Conservation (phyloP, 2,888 invertebrate species). For the Eremobia ochroleuca region DNA sequence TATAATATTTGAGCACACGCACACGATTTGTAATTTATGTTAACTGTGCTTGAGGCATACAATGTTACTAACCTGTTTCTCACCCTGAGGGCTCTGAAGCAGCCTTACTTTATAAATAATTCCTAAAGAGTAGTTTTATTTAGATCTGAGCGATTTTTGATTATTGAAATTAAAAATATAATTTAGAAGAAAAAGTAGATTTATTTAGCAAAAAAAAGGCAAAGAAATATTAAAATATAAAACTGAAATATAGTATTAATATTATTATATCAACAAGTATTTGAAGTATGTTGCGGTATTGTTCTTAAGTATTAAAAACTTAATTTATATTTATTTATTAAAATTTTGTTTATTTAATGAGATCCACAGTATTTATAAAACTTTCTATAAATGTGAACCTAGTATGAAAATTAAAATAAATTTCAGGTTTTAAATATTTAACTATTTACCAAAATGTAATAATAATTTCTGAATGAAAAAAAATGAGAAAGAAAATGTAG, state of each 20-base stretch:
- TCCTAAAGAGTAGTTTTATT: slow-evolving; percentile 8
- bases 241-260: too few species aligned
- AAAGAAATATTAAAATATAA: too few species aligned
- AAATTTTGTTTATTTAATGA: slow-evolving; percentile 5
- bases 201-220: slow-evolving; percentile 8
- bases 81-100: neutral
- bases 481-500: too few species aligned
- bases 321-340: neutral
- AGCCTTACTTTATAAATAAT: neutral
- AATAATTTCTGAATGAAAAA: too few species aligned
- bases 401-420: slow-evolving; percentile 3
- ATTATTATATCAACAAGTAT: slow-evolving; percentile 14
- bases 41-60: neutral
- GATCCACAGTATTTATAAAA: slow-evolving; percentile 31
- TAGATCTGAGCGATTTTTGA: slow-evolving; percentile 46
- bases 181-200: neutral
- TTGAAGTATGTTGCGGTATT: slow-evolving; percentile 43
- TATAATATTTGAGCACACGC: neutral
- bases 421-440: slow-evolving; percentile 29
- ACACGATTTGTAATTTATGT: neutral
- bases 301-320: slow-evolving; percentile 27
- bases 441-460: neutral
- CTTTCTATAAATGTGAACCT: slow-evolving; percentile 15
- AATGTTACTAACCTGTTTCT: neutral
- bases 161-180: slow-evolving; percentile 1